Conservation (phyloP, 2,113 vertebrate species). For the Dryoscopus gambensis region DNA sequence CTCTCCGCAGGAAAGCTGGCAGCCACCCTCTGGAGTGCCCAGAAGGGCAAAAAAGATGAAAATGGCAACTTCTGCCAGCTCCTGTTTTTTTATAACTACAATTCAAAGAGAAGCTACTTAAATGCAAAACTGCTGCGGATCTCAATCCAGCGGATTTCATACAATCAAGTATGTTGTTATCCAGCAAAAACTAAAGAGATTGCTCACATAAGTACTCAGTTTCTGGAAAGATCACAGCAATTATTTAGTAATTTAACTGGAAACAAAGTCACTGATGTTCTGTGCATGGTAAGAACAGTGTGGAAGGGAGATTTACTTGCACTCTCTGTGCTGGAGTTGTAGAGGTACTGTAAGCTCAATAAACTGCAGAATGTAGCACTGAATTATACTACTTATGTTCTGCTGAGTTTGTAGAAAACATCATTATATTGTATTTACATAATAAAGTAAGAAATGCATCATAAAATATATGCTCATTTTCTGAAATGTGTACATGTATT, state of each 20-base stretch:
- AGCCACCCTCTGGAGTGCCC: not conserved
- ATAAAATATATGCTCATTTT: not conserved
- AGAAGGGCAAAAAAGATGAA: not conserved
- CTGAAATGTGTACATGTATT: not conserved
- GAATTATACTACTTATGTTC: not conserved
- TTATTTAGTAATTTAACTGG: not conserved
- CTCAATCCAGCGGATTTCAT: too few relatives aligned
- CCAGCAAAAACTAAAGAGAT: not conserved
- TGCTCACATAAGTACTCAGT: not conserved
- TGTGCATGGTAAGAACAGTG: not conserved
- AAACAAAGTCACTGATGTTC: not conserved
- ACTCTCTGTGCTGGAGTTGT: not conserved
- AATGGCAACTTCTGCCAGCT: not conserved
- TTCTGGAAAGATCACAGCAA: not conserved
- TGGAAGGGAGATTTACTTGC: not conserved
- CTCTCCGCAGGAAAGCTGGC: fast-evolving
- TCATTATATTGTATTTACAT: not conserved
- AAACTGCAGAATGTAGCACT: not conserved
- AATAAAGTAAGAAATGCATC: not conserved
- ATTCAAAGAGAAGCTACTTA: not conserved
- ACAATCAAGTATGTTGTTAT: not conserved
- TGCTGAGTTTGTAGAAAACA: not conserved
- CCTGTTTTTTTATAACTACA: not conserved
- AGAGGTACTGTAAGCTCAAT: not conserved
- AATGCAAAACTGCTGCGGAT: not conserved